Evolutionary conservation across 1,140 invertebrate species (phyloP), one percentile per base, ranked within the genome.

Genomic region (Frieseomelitta varia): DNA sequence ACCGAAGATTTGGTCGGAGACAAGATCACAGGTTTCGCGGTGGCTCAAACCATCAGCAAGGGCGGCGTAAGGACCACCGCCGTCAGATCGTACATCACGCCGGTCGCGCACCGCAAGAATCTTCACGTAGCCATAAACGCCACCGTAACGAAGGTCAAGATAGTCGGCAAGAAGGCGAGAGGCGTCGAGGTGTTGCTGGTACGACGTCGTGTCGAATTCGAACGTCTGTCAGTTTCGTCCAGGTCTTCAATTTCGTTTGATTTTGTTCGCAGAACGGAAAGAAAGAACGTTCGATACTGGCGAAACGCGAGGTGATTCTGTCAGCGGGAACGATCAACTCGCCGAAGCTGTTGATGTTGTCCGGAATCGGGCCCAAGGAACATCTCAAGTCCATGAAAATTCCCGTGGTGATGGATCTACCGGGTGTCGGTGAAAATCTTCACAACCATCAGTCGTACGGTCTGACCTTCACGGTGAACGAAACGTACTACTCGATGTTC

Each of bases 101-200:
- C 97, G 8, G 92, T 94, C 63, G 92, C 95, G 39, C 88, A 96
- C 84, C 93, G 96, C 30, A 91, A 93, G 6, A 98, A 98, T 93
- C 94, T 98, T 1, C 95, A 97, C 85, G 94, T 98, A 0, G 90
- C 96, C 82, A 86, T 97, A 0, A 97, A 97, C 78, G 96, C 97
- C 0, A 95, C 96, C 0, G 97, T 95, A 0, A 96, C 96, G 0
- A 96, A 95, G 87, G 89, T 96, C 21, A 65, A 55, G 0, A 27
- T 4, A 0, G 0, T 6, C 4, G 56, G 61, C 0, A 91, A 90
- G 30, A 80, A 47, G 69, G 92, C 87, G 0, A 85, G 85, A 19
- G 93, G 90, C 14, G 87, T 94, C 10, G 69, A 92, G 69, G 88
- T 91, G 58, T 11, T 90, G 17, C 51, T 61, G 71, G 93, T 92